Conservation (phyloP, 64 coral and sea anemone species). For the Astreopora myriophthalma region DNA sequence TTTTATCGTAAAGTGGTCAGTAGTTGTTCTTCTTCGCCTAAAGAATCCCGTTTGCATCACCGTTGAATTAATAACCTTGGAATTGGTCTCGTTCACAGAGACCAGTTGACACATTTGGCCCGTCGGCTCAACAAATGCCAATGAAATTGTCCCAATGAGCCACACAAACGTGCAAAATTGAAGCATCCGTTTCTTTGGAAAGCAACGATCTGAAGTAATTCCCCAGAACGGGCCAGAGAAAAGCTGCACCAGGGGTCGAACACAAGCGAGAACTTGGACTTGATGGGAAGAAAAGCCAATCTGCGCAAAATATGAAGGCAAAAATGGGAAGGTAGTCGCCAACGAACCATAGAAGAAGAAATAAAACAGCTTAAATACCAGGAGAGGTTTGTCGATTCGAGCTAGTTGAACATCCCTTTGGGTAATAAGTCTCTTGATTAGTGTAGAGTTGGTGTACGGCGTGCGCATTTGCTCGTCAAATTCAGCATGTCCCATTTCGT, state of each 20-base stretch:
- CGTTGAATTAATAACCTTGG: slow-evolving; percentile 78
- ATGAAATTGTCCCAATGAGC: slow-evolving; percentile 85
- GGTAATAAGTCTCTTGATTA: slow-evolving; percentile 6
- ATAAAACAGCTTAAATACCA: slow-evolving; percentile 92
- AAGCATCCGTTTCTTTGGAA: slow-evolving; percentile 78
- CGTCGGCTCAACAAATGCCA: slow-evolving; percentile 90
- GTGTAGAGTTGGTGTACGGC: neutral
- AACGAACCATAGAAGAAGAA: slow-evolving; percentile 77
- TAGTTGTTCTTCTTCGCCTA: slow-evolving; percentile 23
- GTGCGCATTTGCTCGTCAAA: slow-evolving; percentile 17
- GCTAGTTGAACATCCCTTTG: slow-evolving; percentile 47
- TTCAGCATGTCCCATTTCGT: slow-evolving; percentile 2
- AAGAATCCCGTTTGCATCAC: slow-evolving; percentile 87
- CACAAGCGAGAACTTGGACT: slow-evolving; percentile 35
- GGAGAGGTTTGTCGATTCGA: slow-evolving; percentile 70
- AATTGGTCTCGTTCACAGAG: slow-evolving; percentile 62
- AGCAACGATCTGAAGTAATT: slow-evolving; percentile 69
- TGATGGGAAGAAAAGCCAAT: slow-evolving; percentile 81
- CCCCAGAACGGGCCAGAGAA: slow-evolving; percentile 80
- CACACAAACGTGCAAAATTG: slow-evolving; percentile 86
- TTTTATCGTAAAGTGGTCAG: neutral
- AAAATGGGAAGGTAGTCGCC: slow-evolving; percentile 79
- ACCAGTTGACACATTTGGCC: slow-evolving; percentile 83
- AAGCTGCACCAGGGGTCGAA: slow-evolving; percentile 73
- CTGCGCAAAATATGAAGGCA: slow-evolving; percentile 77